Percentiles rank a stretch among this genome's conserved stretches.
Conservation (phyloP, 2,888 invertebrate genomes). For the Ischnus inquisitorius region DNA sequence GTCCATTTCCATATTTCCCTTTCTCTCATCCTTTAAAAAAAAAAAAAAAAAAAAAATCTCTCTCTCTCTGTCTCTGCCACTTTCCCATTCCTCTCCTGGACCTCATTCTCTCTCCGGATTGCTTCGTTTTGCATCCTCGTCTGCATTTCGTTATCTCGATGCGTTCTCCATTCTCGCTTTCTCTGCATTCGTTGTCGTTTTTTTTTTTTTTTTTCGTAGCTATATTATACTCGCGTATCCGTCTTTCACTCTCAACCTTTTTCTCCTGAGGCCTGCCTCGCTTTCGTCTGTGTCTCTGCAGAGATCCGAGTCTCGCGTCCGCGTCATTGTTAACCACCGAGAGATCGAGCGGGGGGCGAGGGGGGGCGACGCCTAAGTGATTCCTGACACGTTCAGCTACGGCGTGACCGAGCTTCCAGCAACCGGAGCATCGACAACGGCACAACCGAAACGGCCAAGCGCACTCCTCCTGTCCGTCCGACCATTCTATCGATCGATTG, state of each 20-base stretch:
- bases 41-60: no score
- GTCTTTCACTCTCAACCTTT: conserved; percentile 42
- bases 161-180: conserved; percentile 27
- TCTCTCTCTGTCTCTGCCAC: neutral
- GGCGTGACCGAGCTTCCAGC: conserved; percentile 59
- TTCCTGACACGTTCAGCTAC: conserved; percentile 66
- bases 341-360: conserved; percentile 57
- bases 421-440: conserved; percentile 46
- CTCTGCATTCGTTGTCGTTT: neutral
- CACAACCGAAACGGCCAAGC: conserved; percentile 33
- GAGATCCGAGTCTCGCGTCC: conserved; percentile 49
- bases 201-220: conserved; percentile 4
- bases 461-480: conserved; percentile 41
- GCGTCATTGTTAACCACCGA: conserved; percentile 67
- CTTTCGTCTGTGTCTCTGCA: conserved; percentile 53
- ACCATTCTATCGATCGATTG: conserved; percentile 54
- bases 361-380: conserved; percentile 65
- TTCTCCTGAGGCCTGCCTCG: conserved; percentile 17
- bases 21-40: conserved; percentile 24
- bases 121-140: conserved; percentile 58
- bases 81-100: neutral
- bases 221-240: conserved; percentile 36
- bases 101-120: conserved; percentile 32
- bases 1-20: conserved; percentile 46
- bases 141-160: conserved; percentile 61